Base-by-base conservation (phyloP, 2,888 invertebrate genomes). In the Tanypteryx hageni region DNA sequence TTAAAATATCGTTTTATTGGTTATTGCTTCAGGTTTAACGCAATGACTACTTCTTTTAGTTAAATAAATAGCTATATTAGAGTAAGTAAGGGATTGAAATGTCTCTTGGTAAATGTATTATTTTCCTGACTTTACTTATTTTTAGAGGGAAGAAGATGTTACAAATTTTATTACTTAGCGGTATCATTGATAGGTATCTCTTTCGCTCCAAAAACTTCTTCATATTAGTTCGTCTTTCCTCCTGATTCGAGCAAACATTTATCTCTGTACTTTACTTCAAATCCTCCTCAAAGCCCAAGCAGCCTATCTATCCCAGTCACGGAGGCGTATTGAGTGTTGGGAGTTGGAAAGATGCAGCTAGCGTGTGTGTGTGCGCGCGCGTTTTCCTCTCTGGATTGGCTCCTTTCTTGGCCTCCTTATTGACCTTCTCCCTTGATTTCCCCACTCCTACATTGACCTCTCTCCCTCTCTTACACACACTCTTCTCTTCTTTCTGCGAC, bases 241-340 rank as follows among this genome's bases (percentile, higher is more conserved):
- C 18, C 10, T 68, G n/a, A n/a, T 13, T 9, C n/a, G 68, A 68
- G 68, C 68, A 68, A n/a, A 68, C 68, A 68, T 68, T 68, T 68
- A 68, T 68, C 68, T n/a, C 68, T 27, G n/a, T 76, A 22, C 22
- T 76, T 76, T 76, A 2, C 76, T 76, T 3, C 22, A 27, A 76
- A 76, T 76, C 27, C 76, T 76, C 76, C 76, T 76, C 76, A 27
- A 22, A 76, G n/a, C 76, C n/a, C 22, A 22, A 16, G 64, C 18
- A 68, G 18, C 68, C 22, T 27, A 27, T 76, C 76, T 27, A 76
- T 76, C 76, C 76, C 22, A 76, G 76, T 27, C 76, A 27, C 76
- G 76, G 76, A 76, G 76, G 76, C 13, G 76, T 68, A 68, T 68
- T 68, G 68, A 68, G 18, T 68, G 68, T 68, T n/a, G 68, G 64